Base-by-base conservation (phyloP, 35 echinoderm and acorn worm genomes). In the Acanthaster planci region DNA sequence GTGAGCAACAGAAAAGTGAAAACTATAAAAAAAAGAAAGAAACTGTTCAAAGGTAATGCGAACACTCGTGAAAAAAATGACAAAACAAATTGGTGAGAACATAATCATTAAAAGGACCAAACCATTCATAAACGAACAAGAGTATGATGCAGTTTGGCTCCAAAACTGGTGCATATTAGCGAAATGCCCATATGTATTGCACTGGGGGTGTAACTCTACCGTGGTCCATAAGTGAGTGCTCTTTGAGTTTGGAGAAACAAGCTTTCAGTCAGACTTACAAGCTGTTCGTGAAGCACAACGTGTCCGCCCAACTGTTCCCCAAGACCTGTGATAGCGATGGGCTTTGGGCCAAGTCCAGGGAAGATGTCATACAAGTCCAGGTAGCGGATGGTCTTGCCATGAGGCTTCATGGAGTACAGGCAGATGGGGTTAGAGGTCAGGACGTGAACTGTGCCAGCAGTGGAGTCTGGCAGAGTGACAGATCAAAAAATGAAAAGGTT, bases 301-400 rank as follows among this genome's bases (percentile, higher is more conserved):
- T 99, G 85, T 0, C 96, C 96, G 80, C 68, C 38, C 15, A 99
- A 68, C 67, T 85, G 85, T 17, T 81, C 76, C 19, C 96, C 96
- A 2, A 99, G 89, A 40, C 92, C 92, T 18, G 92, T 89, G 1
- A 92, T 51, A 52, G 90, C 56, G 52, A 93, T 89, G 26, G 52
- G 85, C 32, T 90, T 90, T 58, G 75, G 60, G 19, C 86, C 89
- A 19, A 93, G 83, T 38, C 84, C 89, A 31, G 96, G 96, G 83
- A 94, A 99, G 18, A 99, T 85, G 76, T 92, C 92, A 55, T 94
- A 99, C 27, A 99, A 55, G 92, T 99, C 96, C 7, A 94, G 39
- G 40, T 81, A 94, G 18, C 93, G 77, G 3, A 99, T 89, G 17
- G 84, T 55, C n/a, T 91, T 84, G 1, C 85, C 82, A 52, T 68